Evolutionary conservation across 2,797 vertebrate genomes (phyloP).

Genomic region (Chromis chromis): DNA sequence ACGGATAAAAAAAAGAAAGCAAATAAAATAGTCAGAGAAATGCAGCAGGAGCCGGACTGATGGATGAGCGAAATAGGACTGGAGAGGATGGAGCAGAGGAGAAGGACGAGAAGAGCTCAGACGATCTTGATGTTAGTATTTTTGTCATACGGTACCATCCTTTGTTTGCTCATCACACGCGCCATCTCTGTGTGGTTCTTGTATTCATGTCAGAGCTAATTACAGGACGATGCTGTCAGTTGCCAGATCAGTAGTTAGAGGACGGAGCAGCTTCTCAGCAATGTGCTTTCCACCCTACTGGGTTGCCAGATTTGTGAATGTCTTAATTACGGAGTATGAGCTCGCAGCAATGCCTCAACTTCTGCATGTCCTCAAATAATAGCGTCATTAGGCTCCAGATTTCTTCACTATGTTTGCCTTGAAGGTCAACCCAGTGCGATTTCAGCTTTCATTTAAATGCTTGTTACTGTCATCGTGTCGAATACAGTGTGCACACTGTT

Average conservation of each 20-base stretch:
- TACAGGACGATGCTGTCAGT: slow-evolving; percentile 59
- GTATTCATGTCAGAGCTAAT: slow-evolving; percentile 73
- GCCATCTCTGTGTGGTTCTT: slow-evolving; percentile 49
- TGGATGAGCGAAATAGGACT: slow-evolving; percentile 26
- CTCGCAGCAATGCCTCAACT: slow-evolving; percentile 61
- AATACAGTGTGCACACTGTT: neutral
- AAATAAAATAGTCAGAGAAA: neutral
- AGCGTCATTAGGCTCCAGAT: slow-evolving; percentile 31
- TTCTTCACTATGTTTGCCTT: slow-evolving; percentile 26
- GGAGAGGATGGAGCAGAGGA: neutral
- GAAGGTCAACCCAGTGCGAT: slow-evolving; percentile 26
- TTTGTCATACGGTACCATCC: slow-evolving; percentile 55
- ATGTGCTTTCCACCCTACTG: slow-evolving; percentile 62
- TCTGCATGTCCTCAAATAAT: slow-evolving; percentile 56
- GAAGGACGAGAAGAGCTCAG: slow-evolving; percentile 11
- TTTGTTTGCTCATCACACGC: slow-evolving; percentile 69
- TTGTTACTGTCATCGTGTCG: slow-evolving; percentile 1
- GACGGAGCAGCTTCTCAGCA: slow-evolving; percentile 54
- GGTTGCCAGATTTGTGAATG: slow-evolving; percentile 67
- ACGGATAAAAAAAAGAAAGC: slow-evolving; percentile 23
- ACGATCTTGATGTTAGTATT: slow-evolving; percentile 54
- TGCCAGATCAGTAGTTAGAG: slow-evolving; percentile 71
- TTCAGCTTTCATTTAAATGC: slow-evolving; percentile 11
- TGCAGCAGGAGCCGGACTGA: slow-evolving; percentile 19
- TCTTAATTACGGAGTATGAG: slow-evolving; percentile 65